These are phyloP conservation scores for Ctenopoma kingsleyae DNA, from an alignment of 2,797 vertebrate species.

Conservation along the genomic window DNA sequence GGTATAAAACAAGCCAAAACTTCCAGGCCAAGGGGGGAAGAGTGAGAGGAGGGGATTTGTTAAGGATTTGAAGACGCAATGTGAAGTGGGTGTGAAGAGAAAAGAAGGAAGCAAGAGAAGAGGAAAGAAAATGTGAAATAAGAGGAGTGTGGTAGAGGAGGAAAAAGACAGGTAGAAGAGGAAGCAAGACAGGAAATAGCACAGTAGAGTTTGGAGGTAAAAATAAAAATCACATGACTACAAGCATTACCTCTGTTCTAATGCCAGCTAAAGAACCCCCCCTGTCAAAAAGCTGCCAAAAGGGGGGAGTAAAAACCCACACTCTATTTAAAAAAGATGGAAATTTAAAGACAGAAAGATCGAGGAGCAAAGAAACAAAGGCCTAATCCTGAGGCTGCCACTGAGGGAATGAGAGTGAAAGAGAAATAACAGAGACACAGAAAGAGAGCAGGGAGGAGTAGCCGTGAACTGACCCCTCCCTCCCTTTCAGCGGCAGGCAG, in stretches of 20 bases:
- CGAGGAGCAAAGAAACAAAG: slow-evolving; percentile 66
- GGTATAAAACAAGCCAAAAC: slow-evolving; percentile 34
- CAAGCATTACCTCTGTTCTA: slow-evolving; percentile 56
- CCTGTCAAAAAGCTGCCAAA: slow-evolving; percentile 29
- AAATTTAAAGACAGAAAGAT: slow-evolving; percentile 38
- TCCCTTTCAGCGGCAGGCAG: slow-evolving; percentile 76
- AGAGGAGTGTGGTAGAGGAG: neutral
- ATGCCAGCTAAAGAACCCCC: slow-evolving; percentile 15
- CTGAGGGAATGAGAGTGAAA: slow-evolving; percentile 76
- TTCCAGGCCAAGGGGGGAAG: slow-evolving; percentile 25
- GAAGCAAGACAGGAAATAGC: slow-evolving; percentile 50
- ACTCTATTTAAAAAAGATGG: slow-evolving; percentile 20
- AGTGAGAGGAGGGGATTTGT: slow-evolving; percentile 17
- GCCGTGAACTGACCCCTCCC: slow-evolving; percentile 80
- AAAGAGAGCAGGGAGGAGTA: slow-evolving; percentile 80
- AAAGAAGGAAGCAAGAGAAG: neutral
- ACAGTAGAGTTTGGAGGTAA: slow-evolving; percentile 28
- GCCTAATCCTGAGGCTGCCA: slow-evolving; percentile 71
- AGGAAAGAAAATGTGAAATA: slow-evolving; percentile 12
- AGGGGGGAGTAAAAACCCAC: slow-evolving; percentile 24
- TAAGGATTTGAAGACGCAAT: slow-evolving; percentile 22
- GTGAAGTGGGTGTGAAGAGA: neutral
- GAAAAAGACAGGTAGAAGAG: slow-evolving; percentile 16
- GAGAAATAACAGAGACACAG: slow-evolving; percentile 66
- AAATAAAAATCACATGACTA: slow-evolving; percentile 8